These are phyloP conservation scores for Raphicerus campestris DNA, from an alignment of 2,113 vertebrate genomes.

Conservation along the genomic window DNA sequence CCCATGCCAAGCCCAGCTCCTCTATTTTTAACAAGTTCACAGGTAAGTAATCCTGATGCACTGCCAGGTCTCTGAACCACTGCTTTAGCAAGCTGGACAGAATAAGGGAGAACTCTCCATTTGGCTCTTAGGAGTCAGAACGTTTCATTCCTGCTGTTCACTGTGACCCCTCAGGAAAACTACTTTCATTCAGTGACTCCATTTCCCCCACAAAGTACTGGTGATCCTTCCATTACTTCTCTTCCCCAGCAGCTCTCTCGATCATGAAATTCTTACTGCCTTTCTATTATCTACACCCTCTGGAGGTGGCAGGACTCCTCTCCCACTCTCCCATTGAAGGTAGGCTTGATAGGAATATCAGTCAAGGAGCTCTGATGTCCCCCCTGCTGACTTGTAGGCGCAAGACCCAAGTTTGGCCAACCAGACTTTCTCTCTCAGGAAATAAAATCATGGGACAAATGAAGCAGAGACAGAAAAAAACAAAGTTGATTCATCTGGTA, in stretches of 20 bases:
- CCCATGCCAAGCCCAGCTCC: neutral
- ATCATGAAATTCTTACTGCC: neutral
- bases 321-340: neutral
- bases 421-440: constrained; percentile 7
- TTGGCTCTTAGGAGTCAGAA: neutral
- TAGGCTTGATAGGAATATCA: neutral
- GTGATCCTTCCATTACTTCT: neutral
- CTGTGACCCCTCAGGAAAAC: neutral
- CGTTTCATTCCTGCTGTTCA: neutral
- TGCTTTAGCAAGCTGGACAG: neutral
- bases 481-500: neutral
- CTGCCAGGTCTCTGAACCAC: neutral
- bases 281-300: neutral
- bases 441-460: constrained; percentile 4
- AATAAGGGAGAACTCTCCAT: neutral
- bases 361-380: neutral
- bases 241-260: neutral
- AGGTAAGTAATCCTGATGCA: constrained; percentile 34
- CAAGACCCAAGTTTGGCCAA: neutral
- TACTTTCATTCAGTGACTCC: neutral
- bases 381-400: neutral
- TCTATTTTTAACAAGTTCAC: constrained; percentile 45
- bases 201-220: neutral
- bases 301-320: neutral
- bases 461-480: constrained; percentile 11